A percentile compares a stretch with the other conserved stretches of the same genome.
These are phyloP conservation scores for Gibbula magus DNA, from an alignment of 2,888 invertebrate genomes.

Conservation along the genomic window DNA sequence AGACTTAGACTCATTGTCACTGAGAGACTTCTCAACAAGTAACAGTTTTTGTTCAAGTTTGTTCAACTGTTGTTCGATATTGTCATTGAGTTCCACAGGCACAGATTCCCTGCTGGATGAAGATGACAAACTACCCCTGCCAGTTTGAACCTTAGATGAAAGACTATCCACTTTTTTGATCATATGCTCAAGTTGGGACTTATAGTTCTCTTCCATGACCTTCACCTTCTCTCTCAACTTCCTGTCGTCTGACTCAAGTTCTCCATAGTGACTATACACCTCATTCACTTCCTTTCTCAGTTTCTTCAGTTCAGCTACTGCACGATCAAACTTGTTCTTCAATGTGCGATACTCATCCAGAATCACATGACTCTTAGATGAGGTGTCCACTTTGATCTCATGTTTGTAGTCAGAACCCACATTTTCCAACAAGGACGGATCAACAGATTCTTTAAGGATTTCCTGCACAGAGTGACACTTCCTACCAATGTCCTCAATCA, in stretches of 20 bases:
- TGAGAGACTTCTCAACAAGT: conserved; percentile 52
- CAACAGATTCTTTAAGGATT: conserved; percentile 54
- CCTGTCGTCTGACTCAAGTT: conserved; percentile 51
- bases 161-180: conserved; percentile 89
- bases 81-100: conserved; percentile 41
- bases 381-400: conserved; percentile 38
- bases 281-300: conserved; percentile 57
- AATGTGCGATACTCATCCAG: conserved; percentile 49
- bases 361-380: conserved; percentile 35
- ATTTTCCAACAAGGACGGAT: conserved; percentile 14
- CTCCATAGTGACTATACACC: conserved; percentile 48
- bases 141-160: conserved; percentile 82
- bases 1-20: neutral
- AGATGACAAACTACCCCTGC: neutral
- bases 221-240: conserved; percentile 77
- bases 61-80: conserved; percentile 56
- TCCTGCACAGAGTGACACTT: conserved; percentile 59
- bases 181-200: conserved; percentile 84
- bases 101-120: neutral
- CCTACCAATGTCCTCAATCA: conserved; percentile 56
- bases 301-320: conserved; percentile 56
- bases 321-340: conserved; percentile 58
- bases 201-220: conserved; percentile 79
- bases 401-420: conserved; percentile 31
- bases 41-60: conserved; percentile 59